Base-by-base conservation (phyloP, 2,113 vertebrate genomes). In the Sarotherodon lohbergeri region DNA sequence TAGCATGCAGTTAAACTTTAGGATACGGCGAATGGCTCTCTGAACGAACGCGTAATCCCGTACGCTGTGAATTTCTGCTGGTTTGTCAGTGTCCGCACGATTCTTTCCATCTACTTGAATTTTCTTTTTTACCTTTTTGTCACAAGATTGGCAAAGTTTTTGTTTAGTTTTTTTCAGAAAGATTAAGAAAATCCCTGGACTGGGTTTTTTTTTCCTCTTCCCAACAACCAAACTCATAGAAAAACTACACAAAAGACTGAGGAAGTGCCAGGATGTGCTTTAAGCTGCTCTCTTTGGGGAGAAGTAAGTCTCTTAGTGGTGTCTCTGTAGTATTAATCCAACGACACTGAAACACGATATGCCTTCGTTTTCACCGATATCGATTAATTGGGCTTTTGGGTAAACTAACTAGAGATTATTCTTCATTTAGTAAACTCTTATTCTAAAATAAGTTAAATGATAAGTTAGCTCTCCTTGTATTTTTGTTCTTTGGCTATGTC, bases 401-500 rank as follows among this genome's bases (percentile, higher is more conserved):
- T 82, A 85, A 84, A 78, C 76, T 82, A 82, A 46, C 57, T 57
- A 46, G 63, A 80, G 83, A 90, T 88, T 79, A 87, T 82, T 76
- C 46, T 89, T 36, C 84, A 84, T 86, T 84, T 54, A 32, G 81
- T 90, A 88, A 93, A 91, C 78, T 89, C 84, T 79, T 59, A 82
- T 56, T 76, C 83, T 87, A 90, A 89, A 90, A 88, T 66, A 88
- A 80, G 71, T 89, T 41, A 87, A 88, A 82, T 48, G 80, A 86
- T 89, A 92, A 80, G 56, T 89, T 88, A 89, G 68, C 89, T 86
- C 80, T 90, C 79, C 82, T 86, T 85, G 76, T 59, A 16, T 90
- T 82, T 82, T 93, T 94, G 91, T 93, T 96, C 96, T 96, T 96
- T 96, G 96, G 96, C 95, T 96, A 92, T 78, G 87, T 92, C 91